Percentiles rank a stretch among this genome's conserved stretches.
These are phyloP conservation scores for Crypturellus tataupa DNA, from an alignment of 2,797 vertebrate species.

Conservation along the genomic window DNA sequence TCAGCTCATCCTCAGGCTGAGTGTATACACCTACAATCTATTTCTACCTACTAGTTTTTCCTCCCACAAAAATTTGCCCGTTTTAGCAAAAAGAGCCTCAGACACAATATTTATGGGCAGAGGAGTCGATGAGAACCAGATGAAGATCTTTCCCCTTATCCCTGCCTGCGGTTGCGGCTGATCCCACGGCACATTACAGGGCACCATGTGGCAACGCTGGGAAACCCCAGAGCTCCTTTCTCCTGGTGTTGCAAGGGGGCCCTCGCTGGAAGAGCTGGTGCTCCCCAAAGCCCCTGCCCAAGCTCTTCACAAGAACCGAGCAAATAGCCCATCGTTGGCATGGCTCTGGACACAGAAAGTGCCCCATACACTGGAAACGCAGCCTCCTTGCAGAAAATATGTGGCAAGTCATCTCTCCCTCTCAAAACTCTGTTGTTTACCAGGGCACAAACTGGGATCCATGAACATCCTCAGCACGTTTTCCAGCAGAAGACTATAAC, in stretches of 20 bases:
- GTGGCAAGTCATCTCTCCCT: not conserved
- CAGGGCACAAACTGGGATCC: not conserved
- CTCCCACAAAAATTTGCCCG: not conserved
- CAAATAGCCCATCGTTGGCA: accelerated
- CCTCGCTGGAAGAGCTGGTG: not conserved
- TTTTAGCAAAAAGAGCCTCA: not conserved
- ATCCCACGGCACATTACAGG: accelerated
- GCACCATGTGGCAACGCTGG: not conserved
- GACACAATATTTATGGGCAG: not conserved
- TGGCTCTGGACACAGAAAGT: not conserved
- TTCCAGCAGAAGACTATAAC: not conserved
- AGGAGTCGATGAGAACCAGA: not conserved
- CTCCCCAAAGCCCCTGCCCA: not conserved
- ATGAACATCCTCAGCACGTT: not conserved
- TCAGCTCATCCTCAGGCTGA: not conserved
- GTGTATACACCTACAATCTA: not conserved
- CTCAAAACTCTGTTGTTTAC: not conserved
- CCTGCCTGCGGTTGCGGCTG: not conserved
- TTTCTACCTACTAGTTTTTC: not conserved
- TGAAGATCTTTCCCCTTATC: not conserved
- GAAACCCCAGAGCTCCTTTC: not conserved
- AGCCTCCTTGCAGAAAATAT: not conserved
- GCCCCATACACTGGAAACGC: not conserved
- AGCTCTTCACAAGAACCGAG: not conserved
- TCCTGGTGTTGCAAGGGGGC: not conserved